Percentiles rank a stretch among this genome's conserved stretches.
Conservation (phyloP, 2,113 vertebrate species). For the Chaenogobius annularis region DNA sequence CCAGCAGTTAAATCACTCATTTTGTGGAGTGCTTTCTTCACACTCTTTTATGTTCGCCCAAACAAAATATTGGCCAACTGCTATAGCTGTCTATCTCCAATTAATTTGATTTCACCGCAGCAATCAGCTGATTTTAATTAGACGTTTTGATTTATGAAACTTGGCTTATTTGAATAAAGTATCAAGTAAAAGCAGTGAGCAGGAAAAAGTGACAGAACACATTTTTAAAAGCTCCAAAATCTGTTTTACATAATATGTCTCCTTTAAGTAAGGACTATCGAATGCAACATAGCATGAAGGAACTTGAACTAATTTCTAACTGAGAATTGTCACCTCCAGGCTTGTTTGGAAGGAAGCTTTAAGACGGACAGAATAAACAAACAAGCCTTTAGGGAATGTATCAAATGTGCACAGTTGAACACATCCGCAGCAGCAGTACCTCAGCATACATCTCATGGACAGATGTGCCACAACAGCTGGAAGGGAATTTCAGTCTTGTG, state of each 20-base stretch:
- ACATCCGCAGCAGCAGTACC: slow-evolving; percentile 29
- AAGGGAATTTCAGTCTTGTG: slow-evolving; percentile 62
- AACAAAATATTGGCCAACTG: no score
- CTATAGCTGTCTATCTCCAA: no score
- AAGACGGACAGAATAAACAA: slow-evolving; percentile 25
- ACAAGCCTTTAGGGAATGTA: slow-evolving; percentile 37
- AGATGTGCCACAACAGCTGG: slow-evolving; percentile 63
- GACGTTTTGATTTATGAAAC: not conserved
- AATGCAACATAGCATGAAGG: slow-evolving; percentile 12
- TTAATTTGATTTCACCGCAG: not conserved
- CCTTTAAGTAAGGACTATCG: slow-evolving; percentile 12
- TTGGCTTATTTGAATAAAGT: no score
- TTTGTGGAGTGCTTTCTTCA: no score
- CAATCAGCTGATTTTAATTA: not conserved
- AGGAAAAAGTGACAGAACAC: no score
- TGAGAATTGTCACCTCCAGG: slow-evolving; percentile 31
- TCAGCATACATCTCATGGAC: slow-evolving; percentile 35
- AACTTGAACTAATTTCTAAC: slow-evolving; percentile 23
- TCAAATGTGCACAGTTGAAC: slow-evolving; percentile 45
- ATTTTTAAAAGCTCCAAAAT: not conserved
- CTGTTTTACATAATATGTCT: not conserved
- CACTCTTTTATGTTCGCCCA: no score
- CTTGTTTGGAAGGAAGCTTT: slow-evolving; percentile 38
- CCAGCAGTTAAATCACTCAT: no score
- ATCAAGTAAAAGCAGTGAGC: not conserved